phyloP scores from a whole-genome alignment of 2,797 vertebrate species.

The Myiothlypis coronata region DNA sequence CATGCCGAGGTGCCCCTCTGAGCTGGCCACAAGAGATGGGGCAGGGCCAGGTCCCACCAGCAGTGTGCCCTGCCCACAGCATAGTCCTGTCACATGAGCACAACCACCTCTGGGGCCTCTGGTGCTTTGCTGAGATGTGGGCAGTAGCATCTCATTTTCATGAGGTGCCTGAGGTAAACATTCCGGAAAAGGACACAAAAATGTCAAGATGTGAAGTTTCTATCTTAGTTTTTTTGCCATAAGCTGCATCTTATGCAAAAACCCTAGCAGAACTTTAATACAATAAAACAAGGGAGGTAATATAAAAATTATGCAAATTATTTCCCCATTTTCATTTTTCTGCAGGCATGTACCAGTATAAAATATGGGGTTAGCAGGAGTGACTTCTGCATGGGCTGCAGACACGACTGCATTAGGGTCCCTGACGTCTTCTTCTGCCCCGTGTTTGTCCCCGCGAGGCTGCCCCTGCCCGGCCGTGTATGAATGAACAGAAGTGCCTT shows the following conservation, averaged over 20 bases:
- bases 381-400: not conserved
- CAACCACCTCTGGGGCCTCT: not conserved
- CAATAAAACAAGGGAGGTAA: not conserved
- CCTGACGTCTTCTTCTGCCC: conserved; percentile 45
- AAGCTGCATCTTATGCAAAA: not conserved
- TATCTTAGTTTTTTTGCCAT: not conserved
- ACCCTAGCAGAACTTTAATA: not conserved
- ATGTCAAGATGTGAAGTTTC: not conserved
- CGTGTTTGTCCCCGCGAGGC: not conserved
- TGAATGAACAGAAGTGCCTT: conserved; percentile 85
- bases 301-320: not conserved
- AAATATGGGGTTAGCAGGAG: not conserved
- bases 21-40: not conserved
- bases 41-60: not conserved
- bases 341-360: not conserved
- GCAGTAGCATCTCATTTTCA: not conserved
- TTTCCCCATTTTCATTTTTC: not conserved
- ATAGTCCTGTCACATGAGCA: not conserved
- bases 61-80: accelerated
- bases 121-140: not conserved
- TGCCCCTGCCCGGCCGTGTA: conserved; percentile 67
- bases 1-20: not conserved
- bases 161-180: not conserved
- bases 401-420: not conserved
- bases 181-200: not conserved